phyloP scores from a whole-genome alignment of 2,113 vertebrate genomes.

The Ctenodactylus gundi region DNA sequence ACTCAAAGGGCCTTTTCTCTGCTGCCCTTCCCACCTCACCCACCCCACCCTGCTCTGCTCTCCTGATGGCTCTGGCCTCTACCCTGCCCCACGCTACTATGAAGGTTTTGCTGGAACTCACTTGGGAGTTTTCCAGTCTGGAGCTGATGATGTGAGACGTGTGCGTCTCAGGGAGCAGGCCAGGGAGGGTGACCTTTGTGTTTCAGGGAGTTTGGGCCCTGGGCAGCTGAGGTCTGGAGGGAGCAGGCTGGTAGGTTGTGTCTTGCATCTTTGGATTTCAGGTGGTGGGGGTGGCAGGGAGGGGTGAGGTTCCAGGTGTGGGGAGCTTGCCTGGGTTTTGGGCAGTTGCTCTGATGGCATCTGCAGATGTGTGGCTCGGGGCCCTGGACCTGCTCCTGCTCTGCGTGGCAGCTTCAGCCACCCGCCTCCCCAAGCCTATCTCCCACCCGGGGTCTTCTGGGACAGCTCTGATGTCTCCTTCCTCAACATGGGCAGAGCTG shows the following conservation, averaged over 20 bases:
- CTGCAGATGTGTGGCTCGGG: slow-evolving; percentile 73
- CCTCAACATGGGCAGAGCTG: background rate
- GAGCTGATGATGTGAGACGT: background rate
- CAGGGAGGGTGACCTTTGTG: background rate
- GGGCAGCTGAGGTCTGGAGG: background rate
- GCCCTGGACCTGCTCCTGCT: slow-evolving; percentile 57
- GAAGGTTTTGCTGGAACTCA: slow-evolving; percentile 47
- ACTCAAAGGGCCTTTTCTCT: slow-evolving; percentile 82
- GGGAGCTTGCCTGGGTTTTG: slow-evolving; percentile 38
- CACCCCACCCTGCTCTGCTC: slow-evolving; percentile 61
- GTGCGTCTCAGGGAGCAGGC: background rate
- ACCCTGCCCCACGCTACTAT: slow-evolving; percentile 23
- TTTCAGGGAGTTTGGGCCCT: background rate
- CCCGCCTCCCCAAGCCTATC: background rate
- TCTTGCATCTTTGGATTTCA: background rate
- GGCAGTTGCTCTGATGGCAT: slow-evolving; percentile 68
- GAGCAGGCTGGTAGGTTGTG: background rate
- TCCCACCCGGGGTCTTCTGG: background rate
- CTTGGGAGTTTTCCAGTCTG: slow-evolving; percentile 47
- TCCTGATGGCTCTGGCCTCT: slow-evolving; percentile 63
- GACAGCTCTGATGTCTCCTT: background rate
- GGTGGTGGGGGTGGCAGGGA: background rate
- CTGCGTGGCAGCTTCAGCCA: slow-evolving; percentile 50
- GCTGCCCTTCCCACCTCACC: slow-evolving; percentile 61
- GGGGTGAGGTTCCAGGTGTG: slow-evolving; percentile 55